Evolutionary conservation across 2,797 vertebrate species (phyloP), one percentile per base, ranked within the genome.

Genomic region (Anolis apletophallus): DNA sequence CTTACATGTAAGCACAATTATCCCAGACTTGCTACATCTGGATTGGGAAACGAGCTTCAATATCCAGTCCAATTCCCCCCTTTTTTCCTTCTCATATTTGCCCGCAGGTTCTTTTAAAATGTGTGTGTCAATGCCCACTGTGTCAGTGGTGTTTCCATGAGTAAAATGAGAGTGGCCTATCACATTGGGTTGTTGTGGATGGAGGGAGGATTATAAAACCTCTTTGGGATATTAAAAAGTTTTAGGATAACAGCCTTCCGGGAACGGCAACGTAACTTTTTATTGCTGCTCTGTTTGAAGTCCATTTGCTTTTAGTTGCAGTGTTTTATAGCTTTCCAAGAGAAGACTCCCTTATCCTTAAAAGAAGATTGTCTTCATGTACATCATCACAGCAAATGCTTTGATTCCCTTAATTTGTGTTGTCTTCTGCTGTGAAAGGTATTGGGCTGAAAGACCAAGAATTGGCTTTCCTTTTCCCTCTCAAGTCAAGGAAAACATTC

Each of bases 221-320:
- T 64, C 78, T 86, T 17, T 36, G 55, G 57, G 40, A 64, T 54
- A 86, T 36, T 74, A 64, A 80, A 40, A 73, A 52, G 40, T 50
- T 36, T 16, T 36, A 34, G 34, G 54, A 34, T 32, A 71, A 72
- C 26, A 26, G 23, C 34, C 46, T 19, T 12, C 54, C 46, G 61
- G 54, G 36, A 72, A 64, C 14, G 10, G 5, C 36, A 76, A 52
- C 6, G 8, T 73, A 52, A 80, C 19, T 85, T 52, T 85, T 54
- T 64, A 85, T 59, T 61, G 54, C n/a, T 73, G 13, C 80, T 84
- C 55, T 32, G 21, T 19, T 76, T 68, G 59, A 67, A 75, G 57
- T 64, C 21, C 40, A 36, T n/a, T 74, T 55, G 69, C 46, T 64
- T 74, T 81, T 52, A 19, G 71, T 19, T 23, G 10, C 34, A 72